Percentiles rank a stretch among this genome's conserved stretches.
phyloP scores from a whole-genome alignment of 1,140 invertebrate genomes.

The Neodiprion virginianus region DNA sequence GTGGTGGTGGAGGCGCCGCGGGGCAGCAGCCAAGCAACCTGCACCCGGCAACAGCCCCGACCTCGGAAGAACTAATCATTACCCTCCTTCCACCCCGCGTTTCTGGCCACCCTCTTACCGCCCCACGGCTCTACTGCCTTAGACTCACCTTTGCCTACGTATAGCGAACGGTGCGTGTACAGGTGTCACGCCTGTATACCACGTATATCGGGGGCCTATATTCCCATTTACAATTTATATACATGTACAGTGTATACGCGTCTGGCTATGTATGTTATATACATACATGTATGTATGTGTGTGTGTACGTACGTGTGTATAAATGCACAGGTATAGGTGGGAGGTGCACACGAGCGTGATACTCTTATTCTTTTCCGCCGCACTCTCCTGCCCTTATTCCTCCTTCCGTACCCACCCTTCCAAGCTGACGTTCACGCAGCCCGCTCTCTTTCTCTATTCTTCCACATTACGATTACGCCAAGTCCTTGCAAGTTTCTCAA shows the following conservation, averaged over 20 bases:
- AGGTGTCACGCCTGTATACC: neutral
- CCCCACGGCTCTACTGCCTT: neutral
- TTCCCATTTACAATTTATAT: neutral
- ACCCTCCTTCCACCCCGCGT: conserved; percentile 46
- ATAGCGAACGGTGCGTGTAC: neutral
- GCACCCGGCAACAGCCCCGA: conserved; percentile 57
- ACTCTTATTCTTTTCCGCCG: conserved; percentile 44
- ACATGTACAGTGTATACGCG: neutral
- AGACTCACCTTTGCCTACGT: conserved; percentile 13
- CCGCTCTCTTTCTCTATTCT: neutral
- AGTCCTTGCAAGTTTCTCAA: conserved; percentile 16
- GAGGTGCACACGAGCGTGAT: conserved; percentile 55
- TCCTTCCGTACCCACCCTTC: conserved; percentile 13
- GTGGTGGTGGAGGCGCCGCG: conserved; percentile 26
- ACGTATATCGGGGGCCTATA: neutral
- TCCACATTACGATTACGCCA: conserved; percentile 22
- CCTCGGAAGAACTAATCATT: conserved; percentile 57
- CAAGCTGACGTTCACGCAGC: neutral
- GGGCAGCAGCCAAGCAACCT: conserved; percentile 45
- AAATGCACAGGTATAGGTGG: neutral
- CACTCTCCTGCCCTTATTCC: conserved; percentile 17
- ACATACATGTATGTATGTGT: too few species aligned
- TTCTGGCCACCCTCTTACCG: neutral
- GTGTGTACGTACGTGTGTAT: too few species aligned
- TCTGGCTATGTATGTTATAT: too few species aligned